Conservation (phyloP, 2,888 invertebrate species). For the Leptura quadrifasciata region DNA sequence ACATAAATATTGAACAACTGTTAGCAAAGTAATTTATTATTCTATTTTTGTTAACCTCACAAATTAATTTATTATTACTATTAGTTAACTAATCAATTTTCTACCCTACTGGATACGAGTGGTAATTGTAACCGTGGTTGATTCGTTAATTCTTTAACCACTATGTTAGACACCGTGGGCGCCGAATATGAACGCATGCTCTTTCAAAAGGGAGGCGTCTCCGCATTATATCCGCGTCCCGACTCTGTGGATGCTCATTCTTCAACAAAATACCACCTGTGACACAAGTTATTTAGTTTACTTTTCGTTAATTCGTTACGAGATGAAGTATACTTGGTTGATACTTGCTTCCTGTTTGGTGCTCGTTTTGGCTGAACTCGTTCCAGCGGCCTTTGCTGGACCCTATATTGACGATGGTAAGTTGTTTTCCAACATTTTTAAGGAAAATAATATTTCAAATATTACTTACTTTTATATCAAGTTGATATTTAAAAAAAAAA, state of each 20-base stretch:
- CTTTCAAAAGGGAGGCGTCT: conserved; percentile 62
- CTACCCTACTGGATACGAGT: conserved; percentile 24
- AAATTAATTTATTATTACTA: conserved; percentile 30
- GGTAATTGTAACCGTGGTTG: conserved; percentile 39
- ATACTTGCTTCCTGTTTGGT: conserved; percentile 69
- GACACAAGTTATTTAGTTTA: conserved; percentile 53
- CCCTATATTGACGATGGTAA: conserved; percentile 71
- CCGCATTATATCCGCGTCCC: conserved; percentile 68
- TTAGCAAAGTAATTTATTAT: conserved; percentile 10
- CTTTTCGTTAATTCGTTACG: conserved; percentile 55
- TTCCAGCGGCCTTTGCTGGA: conserved; percentile 65
- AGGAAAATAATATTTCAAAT: not conserved
- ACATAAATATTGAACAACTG: not conserved
- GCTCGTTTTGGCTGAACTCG: conserved; percentile 66
- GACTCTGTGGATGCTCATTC: conserved; percentile 66
- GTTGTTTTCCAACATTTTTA: conserved; percentile 48
- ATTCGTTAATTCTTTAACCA: conserved; percentile 35
- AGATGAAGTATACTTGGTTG: conserved; percentile 71
- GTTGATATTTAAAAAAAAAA: no score
- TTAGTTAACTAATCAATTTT: conserved; percentile 30
- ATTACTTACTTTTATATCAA: no score
- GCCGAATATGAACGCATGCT: conserved; percentile 62
- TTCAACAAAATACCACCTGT: conserved; percentile 62
- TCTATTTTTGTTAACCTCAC: conserved; percentile 4
- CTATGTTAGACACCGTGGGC: conserved; percentile 58